Conservation (phyloP, 2,113 vertebrate species). For the Tursiops truncatus region DNA sequence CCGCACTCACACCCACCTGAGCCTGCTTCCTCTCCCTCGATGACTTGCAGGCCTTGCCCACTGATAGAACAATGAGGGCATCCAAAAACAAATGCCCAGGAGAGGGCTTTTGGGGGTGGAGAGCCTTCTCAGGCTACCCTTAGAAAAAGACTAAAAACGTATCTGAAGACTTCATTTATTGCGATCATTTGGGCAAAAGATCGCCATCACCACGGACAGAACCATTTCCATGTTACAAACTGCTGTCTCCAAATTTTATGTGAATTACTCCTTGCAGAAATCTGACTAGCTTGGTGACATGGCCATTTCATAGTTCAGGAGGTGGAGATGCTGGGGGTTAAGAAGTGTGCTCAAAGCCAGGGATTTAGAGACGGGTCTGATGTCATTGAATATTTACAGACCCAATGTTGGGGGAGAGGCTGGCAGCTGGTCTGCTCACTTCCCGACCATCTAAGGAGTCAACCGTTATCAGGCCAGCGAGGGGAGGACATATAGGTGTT, state of each 20-base stretch:
- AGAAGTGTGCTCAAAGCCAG: neutral
- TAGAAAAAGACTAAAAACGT: neutral
- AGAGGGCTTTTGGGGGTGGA: neutral
- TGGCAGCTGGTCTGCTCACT: neutral
- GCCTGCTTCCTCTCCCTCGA: neutral
- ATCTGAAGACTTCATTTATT: neutral
- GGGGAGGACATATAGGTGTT: fast-evolving
- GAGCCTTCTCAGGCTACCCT: neutral
- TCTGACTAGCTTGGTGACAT: neutral
- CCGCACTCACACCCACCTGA: neutral
- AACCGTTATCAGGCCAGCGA: neutral
- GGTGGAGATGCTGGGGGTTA: neutral
- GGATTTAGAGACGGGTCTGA: neutral
- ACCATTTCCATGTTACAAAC: slow-evolving; percentile 18
- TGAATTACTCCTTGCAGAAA: slow-evolving; percentile 30
- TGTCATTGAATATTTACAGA: neutral
- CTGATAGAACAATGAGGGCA: neutral
- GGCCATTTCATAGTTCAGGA: neutral
- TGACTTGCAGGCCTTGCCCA: too few relatives aligned
- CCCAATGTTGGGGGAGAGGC: neutral
- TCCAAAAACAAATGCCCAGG: neutral
- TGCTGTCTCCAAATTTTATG: slow-evolving; percentile 30
- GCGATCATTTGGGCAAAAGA: neutral
- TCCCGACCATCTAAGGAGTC: neutral
- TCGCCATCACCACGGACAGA: neutral